Percentiles rank a stretch among this genome's conserved stretches.
Conservation (phyloP, 2,888 invertebrate genomes). For the Chromoteleia sp. region DNA sequence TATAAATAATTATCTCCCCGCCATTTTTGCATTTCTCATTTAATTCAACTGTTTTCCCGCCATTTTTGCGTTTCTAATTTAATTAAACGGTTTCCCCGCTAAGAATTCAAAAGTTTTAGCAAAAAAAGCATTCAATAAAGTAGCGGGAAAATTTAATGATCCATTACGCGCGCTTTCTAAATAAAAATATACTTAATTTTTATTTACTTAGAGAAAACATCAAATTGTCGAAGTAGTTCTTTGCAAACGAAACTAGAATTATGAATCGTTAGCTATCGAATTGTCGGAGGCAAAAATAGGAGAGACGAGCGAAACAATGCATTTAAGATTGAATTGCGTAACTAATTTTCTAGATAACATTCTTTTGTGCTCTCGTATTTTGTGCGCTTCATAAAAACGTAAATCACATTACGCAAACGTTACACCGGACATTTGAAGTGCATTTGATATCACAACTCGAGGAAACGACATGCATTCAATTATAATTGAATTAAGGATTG, state of each 20-base stretch:
- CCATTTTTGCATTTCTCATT: too few species aligned
- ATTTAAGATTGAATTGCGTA: constrained; percentile 20
- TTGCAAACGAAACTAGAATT: too few species aligned
- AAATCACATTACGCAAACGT: constrained; percentile 56
- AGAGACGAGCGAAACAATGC: constrained; percentile 13
- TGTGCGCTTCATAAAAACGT: constrained; percentile 27
- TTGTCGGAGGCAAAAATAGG: too few species aligned
- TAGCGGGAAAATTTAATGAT: too few species aligned
- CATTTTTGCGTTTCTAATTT: not conserved
- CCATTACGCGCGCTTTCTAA: too few species aligned
- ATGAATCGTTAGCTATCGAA: too few species aligned
- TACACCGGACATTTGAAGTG: constrained; percentile 40
- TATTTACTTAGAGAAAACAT: too few species aligned
- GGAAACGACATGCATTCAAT: constrained; percentile 51
- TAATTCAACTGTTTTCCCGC: too few species aligned
- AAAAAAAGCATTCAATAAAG: too few species aligned
- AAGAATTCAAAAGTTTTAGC: constrained; percentile 8
- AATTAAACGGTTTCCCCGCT: not conserved
- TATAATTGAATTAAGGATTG: constrained; percentile 54
- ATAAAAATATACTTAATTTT: too few species aligned
- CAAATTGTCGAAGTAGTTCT: too few species aligned
- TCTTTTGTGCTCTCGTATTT: constrained; percentile 12
- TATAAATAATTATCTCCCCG: too few species aligned
- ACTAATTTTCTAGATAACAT: constrained; percentile 19
- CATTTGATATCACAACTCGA: constrained; percentile 42